Conservation (phyloP, 2,888 invertebrate genomes). For the Drosophila cyrtoloma region DNA sequence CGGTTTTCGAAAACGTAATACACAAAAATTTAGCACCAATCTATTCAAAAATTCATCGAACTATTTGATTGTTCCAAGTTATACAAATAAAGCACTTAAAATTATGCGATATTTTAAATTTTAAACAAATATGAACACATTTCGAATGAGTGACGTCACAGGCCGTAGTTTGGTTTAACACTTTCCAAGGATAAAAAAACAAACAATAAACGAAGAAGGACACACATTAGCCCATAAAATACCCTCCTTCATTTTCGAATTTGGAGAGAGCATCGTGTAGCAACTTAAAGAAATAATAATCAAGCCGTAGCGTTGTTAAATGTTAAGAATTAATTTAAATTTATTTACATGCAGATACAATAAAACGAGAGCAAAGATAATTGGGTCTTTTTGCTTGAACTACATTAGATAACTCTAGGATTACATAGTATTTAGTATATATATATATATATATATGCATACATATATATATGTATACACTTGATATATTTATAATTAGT, state of each 20-base stretch:
- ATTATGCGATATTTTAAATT: conserved; percentile 50
- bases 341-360: conserved; percentile 79
- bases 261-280: conserved; percentile 36
- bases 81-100: conserved; percentile 79
- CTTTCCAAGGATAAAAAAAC: conserved; percentile 26
- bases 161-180: conserved; percentile 25
- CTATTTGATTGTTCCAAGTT: conserved; percentile 83
- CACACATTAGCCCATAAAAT: conserved; percentile 10
- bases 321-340: conserved; percentile 71
- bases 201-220: conserved; percentile 1
- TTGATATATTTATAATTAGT: conserved; percentile 60
- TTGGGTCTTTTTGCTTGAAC: conserved; percentile 78
- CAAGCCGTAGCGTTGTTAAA: conserved; percentile 61
- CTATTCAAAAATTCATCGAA: conserved; percentile 83
- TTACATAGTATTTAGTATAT: conserved; percentile 41
- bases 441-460: conserved; percentile 32
- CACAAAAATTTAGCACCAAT: conserved; percentile 82
- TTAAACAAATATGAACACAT: conserved; percentile 71
- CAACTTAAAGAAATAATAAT: conserved; percentile 72
- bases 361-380: conserved; percentile 72
- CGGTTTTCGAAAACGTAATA: conserved; percentile 65
- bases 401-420: conserved; percentile 69
- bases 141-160: conserved; percentile 43
- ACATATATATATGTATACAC: conserved; percentile 41
- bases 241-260: conserved; percentile 3